phyloP scores from a whole-genome alignment of 2,888 invertebrate genomes.

The Ceriagrion tenellum region DNA sequence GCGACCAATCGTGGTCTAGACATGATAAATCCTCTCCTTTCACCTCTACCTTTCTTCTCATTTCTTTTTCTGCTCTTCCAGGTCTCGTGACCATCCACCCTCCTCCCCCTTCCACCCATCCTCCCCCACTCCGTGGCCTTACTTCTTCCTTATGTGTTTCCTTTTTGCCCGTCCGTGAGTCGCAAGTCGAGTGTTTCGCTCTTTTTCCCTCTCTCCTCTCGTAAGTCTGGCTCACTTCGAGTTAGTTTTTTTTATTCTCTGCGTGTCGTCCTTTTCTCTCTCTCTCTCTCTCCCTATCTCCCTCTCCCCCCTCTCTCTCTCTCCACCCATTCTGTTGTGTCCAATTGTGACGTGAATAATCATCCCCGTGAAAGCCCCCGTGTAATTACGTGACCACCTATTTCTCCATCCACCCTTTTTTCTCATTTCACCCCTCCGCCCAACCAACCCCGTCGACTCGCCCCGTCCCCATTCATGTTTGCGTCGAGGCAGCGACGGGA shows the following conservation, averaged over 20 bases:
- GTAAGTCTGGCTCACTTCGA: not conserved
- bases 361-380: not conserved
- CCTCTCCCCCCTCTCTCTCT: not conserved
- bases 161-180: not conserved
- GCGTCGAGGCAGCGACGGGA: not conserved
- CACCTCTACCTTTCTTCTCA: not conserved
- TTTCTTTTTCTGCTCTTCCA: not conserved
- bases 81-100: not conserved
- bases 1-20: too few species aligned
- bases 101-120: too few species aligned
- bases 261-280: not conserved
- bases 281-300: not conserved
- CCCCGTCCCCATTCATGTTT: not conserved
- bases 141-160: not conserved
- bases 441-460: not conserved
- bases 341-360: slow-evolving; percentile 30
- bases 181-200: not conserved
- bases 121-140: not conserved
- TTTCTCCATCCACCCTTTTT: not conserved
- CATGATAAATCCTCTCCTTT: not conserved
- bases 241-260: not conserved
- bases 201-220: not conserved
- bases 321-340: not conserved
- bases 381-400: not conserved
- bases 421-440: not conserved